Percentiles rank a stretch among this genome's conserved stretches.
Conservation (phyloP, 2,113 vertebrate genomes). For the Syngnathus scovelli region DNA sequence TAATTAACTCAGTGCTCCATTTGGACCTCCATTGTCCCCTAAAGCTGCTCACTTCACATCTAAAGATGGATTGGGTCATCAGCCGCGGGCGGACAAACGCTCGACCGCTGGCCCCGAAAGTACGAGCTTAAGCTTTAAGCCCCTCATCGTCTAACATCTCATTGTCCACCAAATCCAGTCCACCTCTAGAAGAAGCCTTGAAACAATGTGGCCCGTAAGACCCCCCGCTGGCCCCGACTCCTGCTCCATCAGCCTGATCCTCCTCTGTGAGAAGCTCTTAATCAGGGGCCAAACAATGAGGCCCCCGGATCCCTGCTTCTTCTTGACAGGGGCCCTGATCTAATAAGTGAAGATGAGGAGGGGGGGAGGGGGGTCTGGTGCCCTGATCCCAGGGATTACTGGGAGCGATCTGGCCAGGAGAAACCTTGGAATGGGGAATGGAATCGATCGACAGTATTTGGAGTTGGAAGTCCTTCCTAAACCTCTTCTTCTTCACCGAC, state of each 20-base stretch:
- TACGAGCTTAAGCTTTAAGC: conserved; percentile 53
- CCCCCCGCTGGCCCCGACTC: conserved; percentile 41
- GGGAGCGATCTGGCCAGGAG: conserved; percentile 52
- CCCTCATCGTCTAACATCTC: conserved; percentile 65
- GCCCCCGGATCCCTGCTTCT: conserved; percentile 55
- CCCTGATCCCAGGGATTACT: conserved; percentile 67
- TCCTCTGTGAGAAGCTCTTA: conserved; percentile 70
- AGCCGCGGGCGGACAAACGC: conserved; percentile 10
- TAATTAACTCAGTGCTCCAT: background rate
- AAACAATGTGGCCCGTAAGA: conserved; percentile 63
- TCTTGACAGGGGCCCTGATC: conserved; percentile 62
- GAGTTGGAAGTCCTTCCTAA: background rate
- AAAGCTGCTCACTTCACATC: conserved; percentile 20
- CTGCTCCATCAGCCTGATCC: conserved; percentile 54
- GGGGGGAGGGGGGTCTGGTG: conserved; percentile 17
- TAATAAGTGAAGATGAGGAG: conserved; percentile 56
- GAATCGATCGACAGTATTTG: conserved; percentile 15
- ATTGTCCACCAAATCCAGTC: conserved; percentile 60
- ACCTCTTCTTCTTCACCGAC: background rate
- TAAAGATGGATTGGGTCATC: conserved; percentile 17
- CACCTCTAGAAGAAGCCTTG: conserved; percentile 53
- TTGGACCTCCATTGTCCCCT: conserved; percentile 15
- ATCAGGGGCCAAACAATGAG: conserved; percentile 72
- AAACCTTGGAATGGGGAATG: conserved; percentile 20
- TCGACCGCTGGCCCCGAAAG: conserved; percentile 25